phyloP scores from a whole-genome alignment of 2,113 vertebrate species.

The Nipponia nippon region DNA sequence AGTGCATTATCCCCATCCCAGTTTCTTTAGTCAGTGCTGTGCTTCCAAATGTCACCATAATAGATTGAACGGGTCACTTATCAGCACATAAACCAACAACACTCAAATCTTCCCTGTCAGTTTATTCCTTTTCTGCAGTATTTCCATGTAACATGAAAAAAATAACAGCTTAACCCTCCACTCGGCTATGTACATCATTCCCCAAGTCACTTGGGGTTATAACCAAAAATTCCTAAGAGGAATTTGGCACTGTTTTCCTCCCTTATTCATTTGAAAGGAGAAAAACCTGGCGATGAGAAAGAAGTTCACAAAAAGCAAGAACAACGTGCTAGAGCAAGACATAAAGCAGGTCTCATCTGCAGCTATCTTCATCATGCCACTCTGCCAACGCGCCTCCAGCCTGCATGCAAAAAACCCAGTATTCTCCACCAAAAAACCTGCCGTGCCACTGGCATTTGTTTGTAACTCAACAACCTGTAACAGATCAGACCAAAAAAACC shows the following conservation, averaged over 20 bases:
- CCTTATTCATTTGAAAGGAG: background rate
- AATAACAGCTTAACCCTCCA: background rate
- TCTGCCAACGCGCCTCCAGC: background rate
- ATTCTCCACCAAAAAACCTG: background rate
- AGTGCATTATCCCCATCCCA: background rate
- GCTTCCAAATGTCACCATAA: background rate
- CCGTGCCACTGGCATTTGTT: rapidly evolving
- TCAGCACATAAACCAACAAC: background rate
- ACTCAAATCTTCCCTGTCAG: background rate
- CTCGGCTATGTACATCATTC: background rate
- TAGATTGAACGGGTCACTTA: background rate
- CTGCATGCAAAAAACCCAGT: background rate
- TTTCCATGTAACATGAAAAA: background rate
- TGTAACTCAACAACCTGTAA: background rate
- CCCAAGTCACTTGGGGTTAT: background rate
- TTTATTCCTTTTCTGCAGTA: background rate
- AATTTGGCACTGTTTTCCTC: background rate
- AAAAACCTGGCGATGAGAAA: background rate
- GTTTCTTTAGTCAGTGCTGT: background rate
- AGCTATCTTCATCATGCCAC: background rate
- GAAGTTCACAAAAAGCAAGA: background rate
- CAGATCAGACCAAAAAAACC: background rate
- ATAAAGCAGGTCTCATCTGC: background rate
- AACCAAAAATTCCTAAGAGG: background rate
- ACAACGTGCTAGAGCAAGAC: background rate